These are phyloP conservation scores for Rhynchonycteris naso DNA, from an alignment of 2,797 vertebrate genomes.

Conservation along the genomic window DNA sequence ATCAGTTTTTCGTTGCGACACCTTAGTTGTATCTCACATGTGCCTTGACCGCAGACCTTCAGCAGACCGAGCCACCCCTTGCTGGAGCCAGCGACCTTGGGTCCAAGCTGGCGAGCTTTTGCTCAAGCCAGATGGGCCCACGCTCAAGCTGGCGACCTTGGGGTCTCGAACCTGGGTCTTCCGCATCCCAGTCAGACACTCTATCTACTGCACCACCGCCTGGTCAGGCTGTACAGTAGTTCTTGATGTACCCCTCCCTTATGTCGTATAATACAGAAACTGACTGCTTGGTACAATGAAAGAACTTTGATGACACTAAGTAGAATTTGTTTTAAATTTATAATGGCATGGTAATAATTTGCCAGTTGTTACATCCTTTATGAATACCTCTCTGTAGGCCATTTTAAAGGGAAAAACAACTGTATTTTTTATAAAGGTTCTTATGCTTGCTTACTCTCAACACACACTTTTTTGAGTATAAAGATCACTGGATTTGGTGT, in stretches of 20 bases:
- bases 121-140: too few species aligned
- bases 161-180: too few species aligned
- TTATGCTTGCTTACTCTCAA: background rate
- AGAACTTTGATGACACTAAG: background rate
- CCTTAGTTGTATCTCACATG: too few species aligned
- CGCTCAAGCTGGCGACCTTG: too few species aligned
- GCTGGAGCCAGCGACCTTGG: too few species aligned
- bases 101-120: too few species aligned
- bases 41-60: too few species aligned
- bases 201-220: too few species aligned
- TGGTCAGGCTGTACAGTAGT: background rate
- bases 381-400: conserved; percentile 23
- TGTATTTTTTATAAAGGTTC: background rate
- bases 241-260: background rate
- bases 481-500: conserved; percentile 22
- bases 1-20: too few species aligned
- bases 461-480: background rate
- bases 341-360: background rate
- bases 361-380: background rate
- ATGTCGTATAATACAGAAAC: background rate
- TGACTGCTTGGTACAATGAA: background rate
- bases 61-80: too few species aligned
- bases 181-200: too few species aligned
- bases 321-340: conserved; percentile 27
- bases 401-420: background rate